Percentiles rank a stretch among this genome's conserved stretches.
Conservation (phyloP, 2,888 invertebrate species). For the Sphaeridia pumilis region DNA sequence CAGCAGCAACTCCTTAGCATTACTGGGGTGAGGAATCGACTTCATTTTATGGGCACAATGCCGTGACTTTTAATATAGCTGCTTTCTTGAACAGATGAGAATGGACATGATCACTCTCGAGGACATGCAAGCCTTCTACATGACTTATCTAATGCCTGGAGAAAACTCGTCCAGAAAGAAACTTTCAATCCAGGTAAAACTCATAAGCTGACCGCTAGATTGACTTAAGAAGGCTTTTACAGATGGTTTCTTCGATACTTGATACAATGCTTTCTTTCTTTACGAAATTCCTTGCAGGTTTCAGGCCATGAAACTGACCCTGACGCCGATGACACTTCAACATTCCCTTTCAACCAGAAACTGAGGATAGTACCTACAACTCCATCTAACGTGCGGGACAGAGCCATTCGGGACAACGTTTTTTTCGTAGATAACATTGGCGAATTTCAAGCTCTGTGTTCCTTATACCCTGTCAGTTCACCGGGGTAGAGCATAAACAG, state of each 20-base stretch:
- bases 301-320: background rate
- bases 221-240: background rate
- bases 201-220: too few species aligned
- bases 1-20: background rate
- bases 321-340: background rate
- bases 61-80: background rate
- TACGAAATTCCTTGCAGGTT: background rate
- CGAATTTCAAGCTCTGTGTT: background rate
- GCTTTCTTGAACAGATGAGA: background rate
- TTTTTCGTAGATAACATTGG: background rate
- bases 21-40: conserved; percentile 1
- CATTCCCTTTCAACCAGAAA: background rate
- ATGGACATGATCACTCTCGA: background rate
- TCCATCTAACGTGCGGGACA: background rate
- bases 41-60: background rate
- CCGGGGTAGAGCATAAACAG: too few species aligned
- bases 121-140: background rate
- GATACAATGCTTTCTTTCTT: background rate
- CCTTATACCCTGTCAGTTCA: background rate
- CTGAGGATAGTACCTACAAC: background rate
- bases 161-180: background rate
- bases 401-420: background rate
- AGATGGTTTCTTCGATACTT: background rate
- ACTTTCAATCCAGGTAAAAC: conserved; percentile 10
- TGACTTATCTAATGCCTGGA: background rate